Percentiles rank a stretch among this genome's conserved stretches.
These are phyloP conservation scores for Diachasma alloeum DNA, from an alignment of 1,140 invertebrate species.

Conservation along the genomic window DNA sequence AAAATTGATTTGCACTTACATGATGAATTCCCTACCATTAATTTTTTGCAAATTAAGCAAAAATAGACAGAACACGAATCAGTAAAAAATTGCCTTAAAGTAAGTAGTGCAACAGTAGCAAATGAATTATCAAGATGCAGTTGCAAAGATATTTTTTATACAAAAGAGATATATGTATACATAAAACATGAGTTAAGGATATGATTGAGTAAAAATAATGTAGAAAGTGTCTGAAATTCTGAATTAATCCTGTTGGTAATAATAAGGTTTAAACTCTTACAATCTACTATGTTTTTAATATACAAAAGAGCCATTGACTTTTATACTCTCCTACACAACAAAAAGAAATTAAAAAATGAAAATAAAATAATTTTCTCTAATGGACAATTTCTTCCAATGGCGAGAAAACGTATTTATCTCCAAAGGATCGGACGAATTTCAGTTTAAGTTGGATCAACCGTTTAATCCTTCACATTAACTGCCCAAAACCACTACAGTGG, in stretches of 20 bases:
- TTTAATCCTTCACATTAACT: neutral
- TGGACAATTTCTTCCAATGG: neutral
- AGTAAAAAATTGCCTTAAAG: neutral
- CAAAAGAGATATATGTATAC: no score
- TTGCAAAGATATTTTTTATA: no score
- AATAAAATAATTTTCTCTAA: neutral
- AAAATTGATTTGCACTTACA: neutral
- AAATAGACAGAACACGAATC: neutral
- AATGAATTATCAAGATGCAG: neutral
- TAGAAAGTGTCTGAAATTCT: neutral
- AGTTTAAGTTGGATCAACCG: neutral
- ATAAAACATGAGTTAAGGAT: no score
- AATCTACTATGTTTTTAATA: neutral
- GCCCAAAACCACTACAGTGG: slow-evolving; percentile 32
- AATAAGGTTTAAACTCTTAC: slow-evolving; percentile 5
- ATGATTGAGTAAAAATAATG: neutral
- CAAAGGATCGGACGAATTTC: neutral
- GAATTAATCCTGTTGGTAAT: neutral
- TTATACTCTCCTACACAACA: neutral
- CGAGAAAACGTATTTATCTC: neutral
- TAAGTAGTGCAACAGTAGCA: neutral
- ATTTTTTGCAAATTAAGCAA: slow-evolving; percentile 1
- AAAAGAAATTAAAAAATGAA: neutral
- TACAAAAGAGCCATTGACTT: slow-evolving; percentile 24
- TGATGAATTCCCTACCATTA: neutral